Evolutionary conservation across 2,797 vertebrate genomes (phyloP).

Genomic region (Crenichthys baileyi): DNA sequence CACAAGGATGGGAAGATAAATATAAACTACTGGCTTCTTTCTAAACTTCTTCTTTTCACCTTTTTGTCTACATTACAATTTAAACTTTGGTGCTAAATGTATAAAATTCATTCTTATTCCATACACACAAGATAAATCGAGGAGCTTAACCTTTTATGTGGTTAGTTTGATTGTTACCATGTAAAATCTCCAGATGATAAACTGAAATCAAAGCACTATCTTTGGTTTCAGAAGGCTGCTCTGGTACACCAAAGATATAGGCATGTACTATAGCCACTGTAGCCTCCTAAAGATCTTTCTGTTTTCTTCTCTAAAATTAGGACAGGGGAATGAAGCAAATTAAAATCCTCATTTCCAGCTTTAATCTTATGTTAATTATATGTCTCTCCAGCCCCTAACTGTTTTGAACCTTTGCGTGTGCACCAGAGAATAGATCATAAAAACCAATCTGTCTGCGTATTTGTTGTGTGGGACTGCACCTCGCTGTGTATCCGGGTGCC

Average conservation of each 20-base stretch:
- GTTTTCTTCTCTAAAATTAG: not conserved
- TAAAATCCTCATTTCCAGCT: conserved; percentile 25
- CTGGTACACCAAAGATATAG: not conserved
- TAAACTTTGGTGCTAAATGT: not conserved
- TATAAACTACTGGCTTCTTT: not conserved
- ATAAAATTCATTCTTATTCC: not conserved
- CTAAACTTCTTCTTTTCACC: not conserved
- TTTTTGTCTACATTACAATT: not conserved
- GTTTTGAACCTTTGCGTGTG: conserved; percentile 70
- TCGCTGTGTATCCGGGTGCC: conserved; percentile 72
- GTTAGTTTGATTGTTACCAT: not conserved
- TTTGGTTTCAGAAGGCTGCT: not conserved
- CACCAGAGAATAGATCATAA: conserved; percentile 66
- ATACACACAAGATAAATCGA: not conserved
- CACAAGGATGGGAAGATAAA: not conserved
- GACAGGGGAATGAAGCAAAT: conserved; percentile 10
- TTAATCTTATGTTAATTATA: conserved; percentile 49
- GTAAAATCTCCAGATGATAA: not conserved
- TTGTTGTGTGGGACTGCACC: conserved; percentile 30
- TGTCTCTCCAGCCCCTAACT: conserved; percentile 41
- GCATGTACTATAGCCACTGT: too few species aligned
- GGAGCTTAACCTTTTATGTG: not conserved
- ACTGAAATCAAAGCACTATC: not conserved
- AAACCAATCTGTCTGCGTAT: conserved; percentile 49
- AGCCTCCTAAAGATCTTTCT: not conserved